A percentile compares a stretch with the other conserved stretches of the same genome.
phyloP scores from a whole-genome alignment of 2,797 vertebrate genomes.

The Luscinia megarhynchos region DNA sequence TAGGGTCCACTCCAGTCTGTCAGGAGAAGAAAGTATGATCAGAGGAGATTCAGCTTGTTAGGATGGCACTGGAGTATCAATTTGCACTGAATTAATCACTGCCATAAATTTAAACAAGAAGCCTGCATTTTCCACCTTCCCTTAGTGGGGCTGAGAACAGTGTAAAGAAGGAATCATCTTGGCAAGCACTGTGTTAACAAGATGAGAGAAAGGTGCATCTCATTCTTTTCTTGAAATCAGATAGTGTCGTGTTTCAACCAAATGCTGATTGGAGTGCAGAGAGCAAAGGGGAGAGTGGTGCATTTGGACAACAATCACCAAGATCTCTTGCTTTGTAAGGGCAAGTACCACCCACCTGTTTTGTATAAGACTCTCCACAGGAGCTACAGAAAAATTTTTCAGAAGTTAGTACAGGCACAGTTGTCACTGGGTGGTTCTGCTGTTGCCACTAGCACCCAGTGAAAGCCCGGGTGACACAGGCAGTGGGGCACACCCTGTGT shows the following conservation, averaged over 20 bases:
- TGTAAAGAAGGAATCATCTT: conserved; percentile 24
- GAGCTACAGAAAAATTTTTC: conserved; percentile 48
- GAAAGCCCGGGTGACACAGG: neutral
- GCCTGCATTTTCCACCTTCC: conserved; percentile 1
- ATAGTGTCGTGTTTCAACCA: neutral
- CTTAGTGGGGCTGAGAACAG: neutral
- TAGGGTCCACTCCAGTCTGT: conserved; percentile 90
- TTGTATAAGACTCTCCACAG: neutral
- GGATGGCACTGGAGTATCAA: neutral
- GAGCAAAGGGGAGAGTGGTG: conserved; percentile 1
- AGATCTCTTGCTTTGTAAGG: neutral
- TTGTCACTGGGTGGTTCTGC: fast-evolving
- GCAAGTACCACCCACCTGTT: conserved; percentile 40
- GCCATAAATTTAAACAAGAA: neutral
- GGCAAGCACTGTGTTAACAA: conserved; percentile 14
- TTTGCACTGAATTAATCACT: neutral
- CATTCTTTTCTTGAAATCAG: conserved; percentile 18
- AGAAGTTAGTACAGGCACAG: conserved; percentile 6
- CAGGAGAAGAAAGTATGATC: neutral
- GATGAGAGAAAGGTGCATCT: neutral
- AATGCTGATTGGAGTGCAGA: conserved; percentile 20
- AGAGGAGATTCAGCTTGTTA: neutral
- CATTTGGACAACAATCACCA: neutral
- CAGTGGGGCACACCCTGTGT: neutral
- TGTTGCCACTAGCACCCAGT: neutral